Evolutionary conservation across 2,113 vertebrate species (phyloP).

Genomic region (Mustela lutreola): DNA sequence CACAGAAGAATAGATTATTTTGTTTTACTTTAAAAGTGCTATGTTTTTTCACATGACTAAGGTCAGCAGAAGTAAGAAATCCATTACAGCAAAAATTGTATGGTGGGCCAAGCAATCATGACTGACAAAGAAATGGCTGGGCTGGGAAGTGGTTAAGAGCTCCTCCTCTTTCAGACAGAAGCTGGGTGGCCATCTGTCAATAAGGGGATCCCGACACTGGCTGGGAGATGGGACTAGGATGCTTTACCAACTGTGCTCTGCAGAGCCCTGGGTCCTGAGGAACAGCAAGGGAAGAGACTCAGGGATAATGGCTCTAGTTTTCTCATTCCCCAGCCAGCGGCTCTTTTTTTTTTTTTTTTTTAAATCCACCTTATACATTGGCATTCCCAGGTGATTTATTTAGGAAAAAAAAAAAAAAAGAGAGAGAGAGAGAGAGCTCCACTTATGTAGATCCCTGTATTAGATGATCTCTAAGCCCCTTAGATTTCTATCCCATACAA

Average conservation of each 20-base stretch:
- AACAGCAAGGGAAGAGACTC: not conserved
- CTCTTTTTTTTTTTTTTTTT: not conserved
- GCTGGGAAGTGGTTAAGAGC: not conserved
- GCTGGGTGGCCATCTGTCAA: not conserved
- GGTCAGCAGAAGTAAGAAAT: not conserved
- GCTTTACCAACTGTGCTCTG: not conserved
- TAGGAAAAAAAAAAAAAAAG: constrained; percentile 43
- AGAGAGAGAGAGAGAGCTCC: not conserved
- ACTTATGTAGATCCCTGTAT: not conserved
- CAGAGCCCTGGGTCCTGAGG: not conserved
- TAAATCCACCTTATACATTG: not conserved
- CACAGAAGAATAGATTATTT: constrained; percentile 23
- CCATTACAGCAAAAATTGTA: not conserved
- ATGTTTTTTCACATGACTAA: not conserved
- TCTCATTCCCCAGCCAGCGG: not conserved
- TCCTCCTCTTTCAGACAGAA: not conserved
- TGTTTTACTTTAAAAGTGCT: constrained; percentile 44
- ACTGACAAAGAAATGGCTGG: not conserved
- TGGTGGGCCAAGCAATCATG: not conserved
- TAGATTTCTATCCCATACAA: not conserved
- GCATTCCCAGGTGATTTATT: not conserved
- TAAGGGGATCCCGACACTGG: not conserved
- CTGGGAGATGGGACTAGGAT: not conserved
- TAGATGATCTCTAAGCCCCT: not conserved
- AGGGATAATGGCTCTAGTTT: not conserved